These are phyloP conservation scores for Balearica regulorum DNA, from an alignment of 2,797 vertebrate species.

Conservation along the genomic window DNA sequence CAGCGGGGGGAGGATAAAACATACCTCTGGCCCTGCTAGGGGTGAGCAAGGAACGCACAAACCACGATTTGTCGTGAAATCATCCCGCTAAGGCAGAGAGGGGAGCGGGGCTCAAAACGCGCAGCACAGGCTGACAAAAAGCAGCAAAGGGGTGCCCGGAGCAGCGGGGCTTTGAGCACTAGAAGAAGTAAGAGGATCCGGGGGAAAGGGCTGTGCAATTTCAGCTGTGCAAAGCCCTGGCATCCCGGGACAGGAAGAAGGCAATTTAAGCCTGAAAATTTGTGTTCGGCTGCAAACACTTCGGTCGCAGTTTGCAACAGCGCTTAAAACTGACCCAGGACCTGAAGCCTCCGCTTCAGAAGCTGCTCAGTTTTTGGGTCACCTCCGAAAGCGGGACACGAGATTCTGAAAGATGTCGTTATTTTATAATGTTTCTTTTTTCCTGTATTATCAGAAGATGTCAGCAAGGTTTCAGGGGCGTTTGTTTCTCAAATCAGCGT, in stretches of 20 bases:
- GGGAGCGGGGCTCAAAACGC: neutral
- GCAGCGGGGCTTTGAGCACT: neutral
- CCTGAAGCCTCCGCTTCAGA: neutral
- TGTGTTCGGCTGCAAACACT: neutral
- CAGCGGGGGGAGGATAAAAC: neutral
- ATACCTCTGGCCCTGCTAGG: neutral
- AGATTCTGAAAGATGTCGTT: neutral
- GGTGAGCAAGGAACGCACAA: neutral
- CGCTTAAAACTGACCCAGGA: neutral
- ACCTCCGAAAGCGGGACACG: neutral
- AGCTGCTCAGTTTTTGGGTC: neutral
- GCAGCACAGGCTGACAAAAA: neutral
- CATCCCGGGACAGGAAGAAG: conserved; percentile 50
- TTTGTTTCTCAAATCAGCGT: neutral
- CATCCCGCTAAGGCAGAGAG: neutral
- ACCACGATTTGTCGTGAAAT: neutral
- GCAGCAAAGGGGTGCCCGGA: neutral
- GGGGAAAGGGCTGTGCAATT: neutral
- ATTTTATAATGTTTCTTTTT: neutral
- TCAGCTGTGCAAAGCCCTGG: conserved; percentile 14
- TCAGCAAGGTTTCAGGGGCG: neutral
- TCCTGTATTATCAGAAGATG: neutral
- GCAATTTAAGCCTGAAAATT: conserved; percentile 48
- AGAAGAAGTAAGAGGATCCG: neutral
- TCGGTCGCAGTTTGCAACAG: neutral